These are phyloP conservation scores for Alces alces DNA, from an alignment of 2,113 vertebrate species.

Conservation along the genomic window DNA sequence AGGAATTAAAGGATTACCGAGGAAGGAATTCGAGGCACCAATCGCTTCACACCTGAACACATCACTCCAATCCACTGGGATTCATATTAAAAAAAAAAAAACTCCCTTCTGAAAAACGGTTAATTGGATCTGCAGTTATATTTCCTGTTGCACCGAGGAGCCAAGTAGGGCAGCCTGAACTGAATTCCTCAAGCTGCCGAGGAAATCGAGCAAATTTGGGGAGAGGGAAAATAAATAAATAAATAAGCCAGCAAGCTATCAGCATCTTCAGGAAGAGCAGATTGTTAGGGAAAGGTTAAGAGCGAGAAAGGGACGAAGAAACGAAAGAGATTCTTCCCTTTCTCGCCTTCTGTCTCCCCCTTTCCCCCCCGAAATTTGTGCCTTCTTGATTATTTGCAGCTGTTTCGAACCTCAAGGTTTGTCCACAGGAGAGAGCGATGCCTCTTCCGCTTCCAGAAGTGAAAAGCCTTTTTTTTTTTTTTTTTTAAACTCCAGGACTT, in stretches of 20 bases:
- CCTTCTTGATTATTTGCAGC: conserved; percentile 69
- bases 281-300: neutral
- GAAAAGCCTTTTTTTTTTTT: conserved; percentile 63
- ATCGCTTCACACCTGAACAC: conserved; percentile 75
- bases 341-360: neutral
- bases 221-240: neutral
- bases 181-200: conserved; percentile 22
- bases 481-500: conserved; percentile 61
- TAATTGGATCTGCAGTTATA: conserved; percentile 73
- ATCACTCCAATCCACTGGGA: conserved; percentile 71
- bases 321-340: neutral
- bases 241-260: neutral
- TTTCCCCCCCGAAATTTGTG: conserved; percentile 10
- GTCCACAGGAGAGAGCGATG: conserved; percentile 71
- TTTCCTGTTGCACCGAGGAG: conserved; percentile 74
- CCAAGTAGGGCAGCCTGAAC: conserved; percentile 56
- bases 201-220: conserved; percentile 12
- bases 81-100: conserved; percentile 32
- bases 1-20: conserved; percentile 83
- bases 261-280: neutral
- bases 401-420: conserved; percentile 73
- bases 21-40: conserved; percentile 76
- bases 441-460: conserved; percentile 65
- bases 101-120: conserved; percentile 73
- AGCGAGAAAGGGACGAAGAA: conserved; percentile 28